Conservation (phyloP, 2,888 invertebrate species). For the Lepidocyrtinus sp. region DNA sequence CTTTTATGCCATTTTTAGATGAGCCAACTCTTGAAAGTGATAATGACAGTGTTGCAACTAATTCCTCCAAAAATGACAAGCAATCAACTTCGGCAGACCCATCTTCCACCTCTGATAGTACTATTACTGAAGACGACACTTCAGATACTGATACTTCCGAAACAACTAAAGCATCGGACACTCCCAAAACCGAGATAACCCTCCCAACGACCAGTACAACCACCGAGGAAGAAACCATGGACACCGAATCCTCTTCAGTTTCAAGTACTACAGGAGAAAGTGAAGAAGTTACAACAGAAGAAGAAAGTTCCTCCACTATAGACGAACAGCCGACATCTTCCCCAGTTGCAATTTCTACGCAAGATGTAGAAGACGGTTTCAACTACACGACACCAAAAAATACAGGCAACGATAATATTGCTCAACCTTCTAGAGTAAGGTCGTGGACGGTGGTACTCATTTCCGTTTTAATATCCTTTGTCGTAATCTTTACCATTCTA, state of each 20-base stretch:
- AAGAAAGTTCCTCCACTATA: neutral
- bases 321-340: slow-evolving; percentile 1
- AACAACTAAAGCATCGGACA: too few species aligned
- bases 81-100: neutral
- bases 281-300: neutral
- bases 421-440: neutral
- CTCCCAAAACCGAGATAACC: too few species aligned
- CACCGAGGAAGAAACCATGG: too few species aligned
- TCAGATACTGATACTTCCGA: neutral
- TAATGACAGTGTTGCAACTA: neutral
- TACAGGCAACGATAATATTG: neutral
- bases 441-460: slow-evolving; percentile 47
- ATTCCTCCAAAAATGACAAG: neutral
- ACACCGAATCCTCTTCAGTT: neutral
- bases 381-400: neutral
- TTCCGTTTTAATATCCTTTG: slow-evolving; percentile 53
- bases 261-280: neutral
- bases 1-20: neutral
- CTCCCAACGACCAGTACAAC: neutral
- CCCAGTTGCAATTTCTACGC: slow-evolving; percentile 3
- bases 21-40: neutral
- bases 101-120: neutral
- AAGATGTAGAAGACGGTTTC: slow-evolving; percentile 16
- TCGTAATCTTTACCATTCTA: slow-evolving; percentile 46
- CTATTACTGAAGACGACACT: neutral